Evolutionary conservation across 2,797 vertebrate genomes (phyloP).

Genomic region (Odontamblyopus lacepedii): DNA sequence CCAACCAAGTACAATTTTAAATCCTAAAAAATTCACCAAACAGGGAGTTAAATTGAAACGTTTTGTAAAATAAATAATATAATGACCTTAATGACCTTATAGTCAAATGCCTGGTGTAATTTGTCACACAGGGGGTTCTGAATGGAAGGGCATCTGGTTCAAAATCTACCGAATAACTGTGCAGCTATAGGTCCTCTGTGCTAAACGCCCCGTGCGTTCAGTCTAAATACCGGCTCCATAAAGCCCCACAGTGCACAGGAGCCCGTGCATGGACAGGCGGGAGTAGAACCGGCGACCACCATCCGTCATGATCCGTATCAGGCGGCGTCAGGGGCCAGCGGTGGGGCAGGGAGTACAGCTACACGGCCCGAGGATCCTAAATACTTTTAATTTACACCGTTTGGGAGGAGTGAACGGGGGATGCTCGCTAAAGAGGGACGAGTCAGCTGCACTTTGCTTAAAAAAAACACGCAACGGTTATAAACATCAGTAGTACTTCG

Average conservation of each 20-base stretch:
- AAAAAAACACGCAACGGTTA: constrained; percentile 10
- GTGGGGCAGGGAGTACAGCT: constrained; percentile 18
- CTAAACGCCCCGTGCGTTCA: constrained; percentile 22
- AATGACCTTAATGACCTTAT: no score
- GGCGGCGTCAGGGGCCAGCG: constrained; percentile 43
- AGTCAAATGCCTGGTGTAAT: no score
- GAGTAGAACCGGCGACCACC: constrained; percentile 40
- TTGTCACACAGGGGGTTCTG: no score
- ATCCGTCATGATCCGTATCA: constrained; percentile 68
- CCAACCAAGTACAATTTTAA: no score
- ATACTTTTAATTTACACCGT: constrained; percentile 74
- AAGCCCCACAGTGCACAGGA: constrained; percentile 13
- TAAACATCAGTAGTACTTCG: constrained; percentile 14
- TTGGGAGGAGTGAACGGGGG: constrained; percentile 43
- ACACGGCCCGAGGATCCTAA: constrained; percentile 46
- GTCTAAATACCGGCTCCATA: constrained; percentile 29
- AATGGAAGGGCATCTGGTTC: no score
- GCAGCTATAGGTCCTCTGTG: background rate
- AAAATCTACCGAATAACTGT: no score
- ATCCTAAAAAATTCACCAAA: no score
- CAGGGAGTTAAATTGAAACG: no score
- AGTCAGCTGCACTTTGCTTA: constrained; percentile 34
- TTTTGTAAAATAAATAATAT: no score
- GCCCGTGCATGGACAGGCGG: constrained; percentile 25
- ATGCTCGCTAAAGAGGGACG: constrained; percentile 14